These are phyloP conservation scores for Leptodactylus fallax DNA, from an alignment of 2,797 vertebrate genomes.

Conservation along the genomic window DNA sequence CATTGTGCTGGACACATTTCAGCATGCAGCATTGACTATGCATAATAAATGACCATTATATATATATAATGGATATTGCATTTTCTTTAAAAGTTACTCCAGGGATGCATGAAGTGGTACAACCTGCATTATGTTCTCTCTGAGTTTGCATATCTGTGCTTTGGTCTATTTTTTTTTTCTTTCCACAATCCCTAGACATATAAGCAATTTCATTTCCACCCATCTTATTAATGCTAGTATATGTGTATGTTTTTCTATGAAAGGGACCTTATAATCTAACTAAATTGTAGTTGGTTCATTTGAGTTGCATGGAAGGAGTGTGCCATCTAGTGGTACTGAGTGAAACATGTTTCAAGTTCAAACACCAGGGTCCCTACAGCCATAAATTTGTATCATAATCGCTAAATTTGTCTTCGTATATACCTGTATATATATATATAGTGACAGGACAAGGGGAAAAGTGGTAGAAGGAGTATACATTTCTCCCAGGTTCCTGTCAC, in stretches of 20 bases:
- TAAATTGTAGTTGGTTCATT: background rate
- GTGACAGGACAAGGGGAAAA: no score
- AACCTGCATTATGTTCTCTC: background rate
- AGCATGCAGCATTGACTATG: background rate
- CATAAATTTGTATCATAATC: no score
- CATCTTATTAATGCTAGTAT: background rate
- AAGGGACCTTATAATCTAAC: background rate
- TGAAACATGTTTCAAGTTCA: background rate
- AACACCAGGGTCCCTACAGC: no score
- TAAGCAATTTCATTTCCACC: background rate
- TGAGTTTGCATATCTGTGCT: background rate
- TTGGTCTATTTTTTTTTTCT: background rate
- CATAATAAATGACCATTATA: background rate
- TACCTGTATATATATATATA: no score
- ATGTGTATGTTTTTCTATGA: background rate
- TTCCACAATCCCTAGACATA: background rate
- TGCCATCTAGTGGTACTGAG: slow-evolving; percentile 1
- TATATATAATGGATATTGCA: background rate
- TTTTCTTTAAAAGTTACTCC: background rate
- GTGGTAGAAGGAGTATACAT: no score
- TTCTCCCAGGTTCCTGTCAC: no score
- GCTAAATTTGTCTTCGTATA: no score
- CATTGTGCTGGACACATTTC: background rate
- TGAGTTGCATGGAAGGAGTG: background rate
- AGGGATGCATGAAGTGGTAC: background rate